Evolutionary conservation across 1,140 invertebrate species (phyloP).

Genomic region (Penaeus japonicus): DNA sequence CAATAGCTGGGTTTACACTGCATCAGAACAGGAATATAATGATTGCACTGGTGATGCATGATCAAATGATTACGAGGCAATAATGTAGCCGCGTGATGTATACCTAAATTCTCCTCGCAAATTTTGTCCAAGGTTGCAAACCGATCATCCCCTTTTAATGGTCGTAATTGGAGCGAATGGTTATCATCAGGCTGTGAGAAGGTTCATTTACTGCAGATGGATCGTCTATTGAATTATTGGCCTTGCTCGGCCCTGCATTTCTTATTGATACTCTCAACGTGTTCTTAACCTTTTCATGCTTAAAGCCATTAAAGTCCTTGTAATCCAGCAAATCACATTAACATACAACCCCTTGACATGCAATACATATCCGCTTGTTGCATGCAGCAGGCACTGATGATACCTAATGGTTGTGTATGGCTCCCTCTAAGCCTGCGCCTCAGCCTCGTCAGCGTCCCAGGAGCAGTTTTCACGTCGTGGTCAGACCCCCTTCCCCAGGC

Average conservation of each 20-base stretch:
- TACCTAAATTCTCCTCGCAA: not conserved
- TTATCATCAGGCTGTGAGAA: conserved; percentile 16
- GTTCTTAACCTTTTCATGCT: conserved; percentile 2
- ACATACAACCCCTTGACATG: conserved; percentile 18
- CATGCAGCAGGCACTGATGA: not conserved
- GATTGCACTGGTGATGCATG: not conserved
- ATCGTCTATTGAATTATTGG: conserved; percentile 24
- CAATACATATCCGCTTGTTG: not conserved
- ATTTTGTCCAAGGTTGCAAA: conserved; percentile 11
- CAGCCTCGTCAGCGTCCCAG: not conserved
- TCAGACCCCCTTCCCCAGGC: not conserved
- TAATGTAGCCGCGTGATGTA: not conserved
- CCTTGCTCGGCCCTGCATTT: not conserved
- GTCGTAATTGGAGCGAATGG: conserved; percentile 13
- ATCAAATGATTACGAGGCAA: not conserved
- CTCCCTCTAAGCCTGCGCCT: not conserved
- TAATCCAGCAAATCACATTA: conserved; percentile 29
- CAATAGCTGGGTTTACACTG: conserved; percentile 13
- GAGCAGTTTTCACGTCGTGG: conserved; percentile 40
- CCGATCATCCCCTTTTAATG: conserved; percentile 32
- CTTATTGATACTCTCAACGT: not conserved
- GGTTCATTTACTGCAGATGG: conserved; percentile 20
- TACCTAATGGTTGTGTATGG: conserved; percentile 25
- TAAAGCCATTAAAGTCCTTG: conserved; percentile 4
- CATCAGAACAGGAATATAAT: conserved; percentile 2